Evolutionary conservation across 2,113 vertebrate genomes (phyloP), one percentile per base, ranked within the genome.

Genomic region (Cnemophilus loriae): DNA sequence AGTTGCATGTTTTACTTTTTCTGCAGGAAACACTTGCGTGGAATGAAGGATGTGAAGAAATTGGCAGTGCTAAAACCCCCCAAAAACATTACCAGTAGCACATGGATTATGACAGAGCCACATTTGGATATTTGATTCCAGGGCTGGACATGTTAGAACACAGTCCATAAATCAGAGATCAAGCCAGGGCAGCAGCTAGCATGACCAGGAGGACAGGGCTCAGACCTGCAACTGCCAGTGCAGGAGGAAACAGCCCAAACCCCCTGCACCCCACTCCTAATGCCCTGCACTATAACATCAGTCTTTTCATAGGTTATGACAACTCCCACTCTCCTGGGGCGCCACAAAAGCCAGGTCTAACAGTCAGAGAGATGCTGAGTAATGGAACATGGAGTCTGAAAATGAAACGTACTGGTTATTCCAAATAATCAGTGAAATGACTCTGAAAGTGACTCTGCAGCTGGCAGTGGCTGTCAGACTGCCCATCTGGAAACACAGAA

Each of bases 21-120:
- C 71, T 86, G 21, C 47, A 44, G 47, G 35, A 84, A 90, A 68
- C 23, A 46, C 20, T 70, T 10, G 39, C 15, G 13, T 78, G 76
- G 20, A 68, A 57, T 10, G 16, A 89, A 73, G 35, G 42, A 41
- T 19, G 32, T 37, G 35, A 86, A 83, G 59, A 15, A 61, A 67
- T 39, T 10, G 41, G 49, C 37, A 59, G 41, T 6, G 20, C n/a
- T 49, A 35, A 35, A 70, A 30, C 4, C 6, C 27, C 37, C 26
- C 14, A 2, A 26, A 82, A 63, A 65, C 0, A 0, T 55, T 42
- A 77, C 12, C 57, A 65, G 33, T 32, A 64, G 28, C 0, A 0
- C 0, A 0, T 33, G 16, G 41, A 80, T 33, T 64, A 44, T 64
- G 76, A 88, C n/a, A 74, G 4, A 11, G 37, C 5, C 56, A 65